phyloP scores from a whole-genome alignment of 92 coral and sea anemone genomes.

The Metridium senile region DNA sequence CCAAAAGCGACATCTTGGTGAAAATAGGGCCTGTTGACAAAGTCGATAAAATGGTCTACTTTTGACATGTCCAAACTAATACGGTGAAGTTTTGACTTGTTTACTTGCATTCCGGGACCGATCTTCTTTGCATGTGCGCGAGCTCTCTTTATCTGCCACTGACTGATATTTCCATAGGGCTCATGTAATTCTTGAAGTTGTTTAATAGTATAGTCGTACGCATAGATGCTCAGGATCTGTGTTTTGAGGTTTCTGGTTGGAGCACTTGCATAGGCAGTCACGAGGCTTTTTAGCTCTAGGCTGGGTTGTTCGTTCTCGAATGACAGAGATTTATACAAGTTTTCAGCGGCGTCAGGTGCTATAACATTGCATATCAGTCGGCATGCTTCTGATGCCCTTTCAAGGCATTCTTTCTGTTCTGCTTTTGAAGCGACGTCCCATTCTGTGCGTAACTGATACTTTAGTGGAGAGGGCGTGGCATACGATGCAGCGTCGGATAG shows the following conservation, averaged over 20 bases:
- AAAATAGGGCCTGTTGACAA: constrained; percentile 55
- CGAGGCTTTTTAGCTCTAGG: background rate
- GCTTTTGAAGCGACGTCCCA: background rate
- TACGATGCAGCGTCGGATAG: background rate
- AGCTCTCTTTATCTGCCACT: constrained; percentile 48
- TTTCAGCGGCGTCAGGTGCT: constrained; percentile 23
- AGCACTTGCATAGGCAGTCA: constrained; percentile 19
- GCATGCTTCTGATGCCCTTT: constrained; percentile 30
- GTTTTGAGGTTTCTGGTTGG: constrained; percentile 29
- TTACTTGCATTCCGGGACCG: constrained; percentile 44
- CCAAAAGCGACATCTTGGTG: constrained; percentile 58
- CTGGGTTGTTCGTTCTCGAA: background rate
- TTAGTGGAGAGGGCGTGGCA: background rate
- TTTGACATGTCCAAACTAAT: constrained; percentile 16
- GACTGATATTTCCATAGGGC: constrained; percentile 22
- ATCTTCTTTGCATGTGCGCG: constrained; percentile 41
- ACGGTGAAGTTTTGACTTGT: constrained; percentile 31
- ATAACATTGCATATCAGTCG: constrained; percentile 20
- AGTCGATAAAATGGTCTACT: constrained; percentile 55
- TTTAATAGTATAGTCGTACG: constrained; percentile 6
- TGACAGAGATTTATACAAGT: constrained; percentile 2
- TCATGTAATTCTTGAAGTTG: constrained; percentile 26
- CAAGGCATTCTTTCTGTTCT: constrained; percentile 17
- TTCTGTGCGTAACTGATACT: background rate
- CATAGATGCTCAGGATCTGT: constrained; percentile 34